Percentiles rank a stretch among this genome's conserved stretches.
Conservation (phyloP, 2,888 invertebrate species). For the Mactromeris polynyma region DNA sequence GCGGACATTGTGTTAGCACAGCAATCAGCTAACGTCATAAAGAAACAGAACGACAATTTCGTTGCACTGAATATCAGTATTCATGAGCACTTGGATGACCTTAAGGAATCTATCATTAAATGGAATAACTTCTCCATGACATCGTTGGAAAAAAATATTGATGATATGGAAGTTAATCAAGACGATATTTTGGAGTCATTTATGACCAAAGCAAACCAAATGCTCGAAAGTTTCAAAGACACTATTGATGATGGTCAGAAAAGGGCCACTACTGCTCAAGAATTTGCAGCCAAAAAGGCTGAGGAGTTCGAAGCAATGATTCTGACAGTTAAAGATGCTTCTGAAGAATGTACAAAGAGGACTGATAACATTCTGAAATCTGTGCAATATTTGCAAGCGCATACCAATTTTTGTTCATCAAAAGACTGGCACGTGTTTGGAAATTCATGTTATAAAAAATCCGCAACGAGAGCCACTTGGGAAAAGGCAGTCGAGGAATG, state of each 20-base stretch:
- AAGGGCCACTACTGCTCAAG: neutral
- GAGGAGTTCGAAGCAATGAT: neutral
- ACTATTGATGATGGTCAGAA: neutral
- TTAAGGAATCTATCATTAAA: neutral
- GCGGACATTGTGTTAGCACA: neutral
- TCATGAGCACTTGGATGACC: neutral
- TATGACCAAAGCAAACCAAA: neutral
- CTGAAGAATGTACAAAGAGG: neutral
- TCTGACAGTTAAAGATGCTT: neutral
- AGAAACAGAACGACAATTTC: neutral
- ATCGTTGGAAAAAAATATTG: neutral
- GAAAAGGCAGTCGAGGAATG: neutral
- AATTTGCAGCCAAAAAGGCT: neutral
- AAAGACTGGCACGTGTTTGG: neutral
- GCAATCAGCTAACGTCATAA: neutral
- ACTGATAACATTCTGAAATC: neutral
- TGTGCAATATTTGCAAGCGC: neutral
- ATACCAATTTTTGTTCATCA: neutral
- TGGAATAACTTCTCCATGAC: neutral
- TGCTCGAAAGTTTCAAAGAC: neutral
- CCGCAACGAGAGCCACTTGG: neutral
- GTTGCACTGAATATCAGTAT: neutral
- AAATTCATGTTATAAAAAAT: neutral
- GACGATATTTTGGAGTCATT: neutral
- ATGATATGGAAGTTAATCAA: neutral